Evolutionary conservation across 2,113 vertebrate species (phyloP).

Genomic region (Melanerpes aurifrons): DNA sequence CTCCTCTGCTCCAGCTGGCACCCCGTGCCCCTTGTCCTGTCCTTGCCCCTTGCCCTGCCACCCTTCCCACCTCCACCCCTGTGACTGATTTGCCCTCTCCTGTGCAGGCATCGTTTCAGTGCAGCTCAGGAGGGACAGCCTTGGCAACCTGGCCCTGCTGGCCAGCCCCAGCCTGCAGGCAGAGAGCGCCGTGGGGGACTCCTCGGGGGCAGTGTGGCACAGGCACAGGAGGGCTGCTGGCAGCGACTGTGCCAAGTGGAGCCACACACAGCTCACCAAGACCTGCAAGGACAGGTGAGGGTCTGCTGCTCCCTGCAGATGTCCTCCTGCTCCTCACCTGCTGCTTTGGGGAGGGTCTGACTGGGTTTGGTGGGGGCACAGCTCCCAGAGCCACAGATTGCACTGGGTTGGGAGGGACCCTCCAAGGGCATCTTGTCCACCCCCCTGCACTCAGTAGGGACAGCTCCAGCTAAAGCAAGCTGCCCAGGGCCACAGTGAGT

Average conservation of each 20-base stretch:
- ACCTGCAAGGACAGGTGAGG: constrained; percentile 74
- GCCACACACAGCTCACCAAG: constrained; percentile 38
- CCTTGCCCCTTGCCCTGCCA: no score
- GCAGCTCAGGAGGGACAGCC: constrained; percentile 74
- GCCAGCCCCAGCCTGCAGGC: constrained; percentile 67
- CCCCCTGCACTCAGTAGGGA: no score
- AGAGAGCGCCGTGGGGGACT: constrained; percentile 6
- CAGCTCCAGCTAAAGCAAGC: no score
- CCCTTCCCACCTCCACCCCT: no score
- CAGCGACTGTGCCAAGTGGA: constrained; percentile 13
- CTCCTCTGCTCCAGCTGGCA: no score
- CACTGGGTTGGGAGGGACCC: no score
- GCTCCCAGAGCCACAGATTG: no score
- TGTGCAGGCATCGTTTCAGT: constrained; percentile 70
- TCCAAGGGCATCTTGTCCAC: no score
- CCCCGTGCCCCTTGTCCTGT: no score
- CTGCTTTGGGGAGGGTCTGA: background rate
- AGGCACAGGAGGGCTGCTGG: constrained; percentile 35
- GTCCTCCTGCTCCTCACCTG: background rate
- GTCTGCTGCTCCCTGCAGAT: background rate
- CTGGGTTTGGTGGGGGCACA: background rate
- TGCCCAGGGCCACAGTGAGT: no score
- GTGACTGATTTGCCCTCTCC: background rate
- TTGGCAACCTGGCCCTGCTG: constrained; percentile 70
- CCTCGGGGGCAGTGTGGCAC: constrained; percentile 54